Base-by-base conservation (phyloP, 2,113 vertebrate genomes). In the Onychostruthus taczanowskii region DNA sequence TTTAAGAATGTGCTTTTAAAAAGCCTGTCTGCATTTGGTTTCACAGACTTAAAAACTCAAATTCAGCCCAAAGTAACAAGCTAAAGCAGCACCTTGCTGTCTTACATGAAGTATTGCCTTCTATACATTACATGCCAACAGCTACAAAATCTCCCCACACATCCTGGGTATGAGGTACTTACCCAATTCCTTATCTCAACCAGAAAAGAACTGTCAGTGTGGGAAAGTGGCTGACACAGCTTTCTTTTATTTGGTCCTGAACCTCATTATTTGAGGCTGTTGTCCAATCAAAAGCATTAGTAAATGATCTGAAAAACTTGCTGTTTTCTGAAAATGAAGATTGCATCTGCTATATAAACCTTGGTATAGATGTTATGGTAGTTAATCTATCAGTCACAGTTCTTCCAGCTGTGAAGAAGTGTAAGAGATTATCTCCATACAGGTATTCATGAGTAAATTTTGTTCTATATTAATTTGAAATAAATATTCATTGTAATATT, bases 1-100 rank as follows among this genome's bases (percentile, higher is more conserved):
- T 83, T 44, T 16, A 76, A 83, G 72, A 89, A 91, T 95, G 94
- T 97, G 96, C 95, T 97, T 96, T 92, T 92, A 79, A 92, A 75
- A 66, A 95, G 80, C 86, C 74, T 76, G 77, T 77, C 87, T 94
- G 90, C 52, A 46, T 92, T 95, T 87, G 89, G 80, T 83, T 90
- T 89, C 27, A 73, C 79, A 85, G 83, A 90, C 82, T 59, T 67
- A 17, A 68, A 87, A 87, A 87, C 64, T 90, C 47, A 95, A 90
- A 89, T 81, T 76, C 72, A 69, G 70, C 74, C 68, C 22, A 12
- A 82, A 89, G 56, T 64, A 93, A 89, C 33, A 64, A 91, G 72
- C 77, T 91, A 63, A 95, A 95, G 93, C 13, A 96, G 88, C 84
- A 94, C 86, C 79, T 73, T 84, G 73, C 93, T 88, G 68, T 85